Base-by-base conservation (phyloP, 2,888 invertebrate genomes). In the Meteorus colon region DNA sequence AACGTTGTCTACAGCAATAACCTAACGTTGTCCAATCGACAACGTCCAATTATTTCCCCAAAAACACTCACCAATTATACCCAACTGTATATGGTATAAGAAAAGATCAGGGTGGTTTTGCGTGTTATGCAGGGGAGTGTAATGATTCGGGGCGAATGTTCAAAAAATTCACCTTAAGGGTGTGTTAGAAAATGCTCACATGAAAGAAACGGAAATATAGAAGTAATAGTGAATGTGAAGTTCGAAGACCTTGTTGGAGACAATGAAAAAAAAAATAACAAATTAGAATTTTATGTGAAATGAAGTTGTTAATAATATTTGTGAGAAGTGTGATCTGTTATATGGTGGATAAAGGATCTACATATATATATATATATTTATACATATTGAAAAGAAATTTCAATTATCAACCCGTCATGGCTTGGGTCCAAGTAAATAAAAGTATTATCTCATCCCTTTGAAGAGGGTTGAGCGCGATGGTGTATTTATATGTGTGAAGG, bases 361-460 rank as follows among this genome's bases (percentile, higher is more conserved):
- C 63, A 79, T 83, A 81, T 8, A 67, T 60, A 63, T 71, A 69
- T 81, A 80, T 78, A 24, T 24, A 24, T n/a, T n/a, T 24, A 24
- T 60, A 63, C 71, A 69, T 81, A 80, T 78, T 80, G 81, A 48
- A 84, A 83, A 76, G 81, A 84, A 82, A 83, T 82, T 83, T 84
- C 84, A 82, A 84, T 84, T 81, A 82, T 77, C 65, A 62, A 59
- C 79, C 77, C 82, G 78, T 51, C 74, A 66, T 76, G 68, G 76
- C 71, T 80, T 82, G 79, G 80, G 79, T 68, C 74, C 78, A 82
- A 81, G 76, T 77, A 77, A 78, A 77, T 77, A 74, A 78, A 82
- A 73, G 71, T 74, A 78, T 76, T 62, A 69, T 72, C 63, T 34
- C 29, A 62, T 68, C 16, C 62, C 74, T 59, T 8, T 3, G 8